These are phyloP conservation scores for Corythornis leucogaster DNA, from an alignment of 2,797 vertebrate genomes.

Conservation along the genomic window DNA sequence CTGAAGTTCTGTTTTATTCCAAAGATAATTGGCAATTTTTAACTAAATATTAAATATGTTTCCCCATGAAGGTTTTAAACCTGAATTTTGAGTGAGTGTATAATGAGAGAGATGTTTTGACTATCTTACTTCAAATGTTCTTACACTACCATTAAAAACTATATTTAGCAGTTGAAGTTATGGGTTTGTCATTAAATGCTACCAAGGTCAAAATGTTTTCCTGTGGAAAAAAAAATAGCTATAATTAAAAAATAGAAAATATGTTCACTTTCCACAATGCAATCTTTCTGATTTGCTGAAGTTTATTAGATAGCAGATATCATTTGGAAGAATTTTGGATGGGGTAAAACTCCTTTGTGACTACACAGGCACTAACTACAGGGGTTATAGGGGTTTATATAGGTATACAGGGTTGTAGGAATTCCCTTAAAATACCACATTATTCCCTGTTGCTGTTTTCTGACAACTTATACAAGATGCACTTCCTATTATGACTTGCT, in stretches of 20 bases:
- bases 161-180: neutral
- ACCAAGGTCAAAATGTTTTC: neutral
- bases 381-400: too few relatives aligned
- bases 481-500: neutral
- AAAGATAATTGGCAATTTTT: conserved; percentile 16
- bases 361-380: neutral
- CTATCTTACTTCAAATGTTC: neutral
- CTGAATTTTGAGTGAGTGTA: neutral
- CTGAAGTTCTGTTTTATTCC: neutral
- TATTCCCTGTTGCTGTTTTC: neutral
- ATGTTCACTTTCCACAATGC: neutral
- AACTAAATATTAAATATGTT: conserved; percentile 38
- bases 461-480: neutral
- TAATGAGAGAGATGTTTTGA: neutral
- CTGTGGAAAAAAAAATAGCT: neutral
- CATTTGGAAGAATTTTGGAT: neutral
- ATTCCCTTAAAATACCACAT: neutral
- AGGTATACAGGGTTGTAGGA: neutral
- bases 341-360: neutral
- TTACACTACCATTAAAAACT: neutral
- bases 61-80: conserved; percentile 4
- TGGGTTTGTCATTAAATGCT: neutral
- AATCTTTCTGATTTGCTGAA: neutral
- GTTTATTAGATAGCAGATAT: neutral
- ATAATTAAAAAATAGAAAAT: neutral